These are phyloP conservation scores for Venusia cambrica DNA, from an alignment of 2,888 invertebrate genomes.

Conservation along the genomic window DNA sequence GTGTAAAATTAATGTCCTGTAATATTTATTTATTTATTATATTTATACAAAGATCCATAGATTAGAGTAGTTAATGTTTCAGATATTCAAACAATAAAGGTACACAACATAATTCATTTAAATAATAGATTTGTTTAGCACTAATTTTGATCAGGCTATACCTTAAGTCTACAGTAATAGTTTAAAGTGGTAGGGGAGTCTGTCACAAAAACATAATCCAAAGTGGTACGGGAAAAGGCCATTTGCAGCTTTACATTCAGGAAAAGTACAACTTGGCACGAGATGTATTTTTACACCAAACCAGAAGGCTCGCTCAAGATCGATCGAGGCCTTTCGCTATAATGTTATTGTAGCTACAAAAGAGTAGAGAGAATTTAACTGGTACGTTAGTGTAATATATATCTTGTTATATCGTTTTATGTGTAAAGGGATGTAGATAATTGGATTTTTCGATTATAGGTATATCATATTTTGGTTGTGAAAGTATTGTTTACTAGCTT, in stretches of 20 bases:
- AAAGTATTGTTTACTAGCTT: too few species aligned
- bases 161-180: too few species aligned
- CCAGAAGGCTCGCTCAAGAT: slow-evolving; percentile 12
- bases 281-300: slow-evolving; percentile 10
- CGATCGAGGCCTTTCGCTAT: slow-evolving; percentile 19
- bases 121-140: too few species aligned
- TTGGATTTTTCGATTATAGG: slow-evolving; percentile 8
- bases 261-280: slow-evolving; percentile 18
- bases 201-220: slow-evolving; percentile 12
- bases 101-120: too few species aligned
- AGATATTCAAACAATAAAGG: too few species aligned
- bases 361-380: slow-evolving; percentile 19
- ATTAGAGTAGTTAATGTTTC: too few species aligned
- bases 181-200: too few species aligned
- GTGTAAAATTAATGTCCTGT: too few species aligned
- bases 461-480: too few species aligned
- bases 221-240: slow-evolving; percentile 7
- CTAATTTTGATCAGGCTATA: too few species aligned
- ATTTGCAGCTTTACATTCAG: slow-evolving; percentile 8
- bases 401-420: slow-evolving; percentile 23
- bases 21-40: too few species aligned
- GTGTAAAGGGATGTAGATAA: slow-evolving; percentile 11
- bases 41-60: too few species aligned
- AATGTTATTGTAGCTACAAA: slow-evolving; percentile 21
- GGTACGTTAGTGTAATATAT: slow-evolving; percentile 24